Evolutionary conservation across 2,113 vertebrate species (phyloP).

Genomic region (Trogon melanurus): DNA sequence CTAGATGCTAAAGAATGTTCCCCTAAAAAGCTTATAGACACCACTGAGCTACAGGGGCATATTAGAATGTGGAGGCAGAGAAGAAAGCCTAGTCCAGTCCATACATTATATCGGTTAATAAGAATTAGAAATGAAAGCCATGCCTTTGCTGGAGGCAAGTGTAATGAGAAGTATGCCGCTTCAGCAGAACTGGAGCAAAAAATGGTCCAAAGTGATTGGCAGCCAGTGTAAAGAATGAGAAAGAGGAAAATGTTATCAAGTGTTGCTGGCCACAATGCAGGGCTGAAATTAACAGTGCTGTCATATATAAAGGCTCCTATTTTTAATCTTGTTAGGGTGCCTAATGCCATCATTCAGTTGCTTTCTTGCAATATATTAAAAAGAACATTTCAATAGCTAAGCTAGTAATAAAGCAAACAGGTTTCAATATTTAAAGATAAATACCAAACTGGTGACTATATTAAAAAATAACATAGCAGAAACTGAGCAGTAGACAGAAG

Average conservation of each 20-base stretch:
- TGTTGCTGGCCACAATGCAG: not conserved
- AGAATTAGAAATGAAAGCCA: not conserved
- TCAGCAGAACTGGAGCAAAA: constrained; percentile 30
- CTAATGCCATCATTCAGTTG: not conserved
- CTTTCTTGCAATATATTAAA: constrained; percentile 14
- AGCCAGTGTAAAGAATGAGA: not conserved
- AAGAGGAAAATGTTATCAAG: constrained; percentile 24
- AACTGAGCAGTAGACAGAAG: not conserved
- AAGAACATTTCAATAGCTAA: constrained; percentile 1
- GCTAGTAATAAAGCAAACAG: not conserved
- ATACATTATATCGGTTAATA: not conserved
- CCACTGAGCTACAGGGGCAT: not conserved
- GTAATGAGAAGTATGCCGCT: constrained; percentile 1
- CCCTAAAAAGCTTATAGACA: not conserved
- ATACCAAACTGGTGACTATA: not conserved
- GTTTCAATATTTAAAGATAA: not conserved
- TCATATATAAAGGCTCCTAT: not conserved
- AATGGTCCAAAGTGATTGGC: not conserved
- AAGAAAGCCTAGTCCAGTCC: not conserved
- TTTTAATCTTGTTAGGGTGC: constrained; percentile 6
- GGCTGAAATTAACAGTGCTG: constrained; percentile 1
- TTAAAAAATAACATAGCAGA: constrained; percentile 4
- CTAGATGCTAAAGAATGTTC: not conserved
- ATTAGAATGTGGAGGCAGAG: not conserved
- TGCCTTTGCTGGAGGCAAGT: constrained; percentile 2